Conservation (phyloP, 2,888 invertebrate genomes). For the Himalopsyche tibetana region DNA sequence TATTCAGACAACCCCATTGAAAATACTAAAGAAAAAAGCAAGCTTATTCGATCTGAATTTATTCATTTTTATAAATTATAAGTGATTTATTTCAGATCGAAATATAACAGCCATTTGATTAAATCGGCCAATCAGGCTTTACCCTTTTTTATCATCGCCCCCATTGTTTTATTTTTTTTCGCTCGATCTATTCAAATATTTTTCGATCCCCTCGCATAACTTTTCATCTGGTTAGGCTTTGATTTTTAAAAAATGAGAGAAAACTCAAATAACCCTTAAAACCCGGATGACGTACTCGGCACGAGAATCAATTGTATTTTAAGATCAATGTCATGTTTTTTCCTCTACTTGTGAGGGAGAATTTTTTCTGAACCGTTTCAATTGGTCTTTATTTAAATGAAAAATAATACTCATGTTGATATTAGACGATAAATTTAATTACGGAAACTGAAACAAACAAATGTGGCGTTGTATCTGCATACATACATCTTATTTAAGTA, state of each 20-base stretch:
- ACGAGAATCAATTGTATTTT: too few relatives aligned
- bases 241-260: background rate
- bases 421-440: too few relatives aligned
- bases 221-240: slow-evolving; percentile 1
- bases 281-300: too few relatives aligned
- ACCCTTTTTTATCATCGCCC: slow-evolving; percentile 3
- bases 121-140: background rate
- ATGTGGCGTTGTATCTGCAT: too few relatives aligned
- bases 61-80: slow-evolving; percentile 4
- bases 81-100: slow-evolving; percentile 18
- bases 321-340: too few relatives aligned
- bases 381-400: too few relatives aligned
- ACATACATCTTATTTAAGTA: too few relatives aligned
- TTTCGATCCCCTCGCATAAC: background rate
- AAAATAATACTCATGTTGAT: too few relatives aligned
- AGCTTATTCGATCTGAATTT: slow-evolving; percentile 7
- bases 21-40: background rate
- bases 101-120: slow-evolving; percentile 25
- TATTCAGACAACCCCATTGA: background rate
- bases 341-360: too few relatives aligned
- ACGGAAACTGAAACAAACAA: too few relatives aligned
- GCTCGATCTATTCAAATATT: slow-evolving; percentile 15
- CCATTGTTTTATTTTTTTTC: background rate
- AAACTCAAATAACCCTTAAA: background rate
- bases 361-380: too few relatives aligned